Evolutionary conservation across 2,888 invertebrate species (phyloP), one percentile per base, ranked within the genome.

Genomic region (Zeuzera pyrina): DNA sequence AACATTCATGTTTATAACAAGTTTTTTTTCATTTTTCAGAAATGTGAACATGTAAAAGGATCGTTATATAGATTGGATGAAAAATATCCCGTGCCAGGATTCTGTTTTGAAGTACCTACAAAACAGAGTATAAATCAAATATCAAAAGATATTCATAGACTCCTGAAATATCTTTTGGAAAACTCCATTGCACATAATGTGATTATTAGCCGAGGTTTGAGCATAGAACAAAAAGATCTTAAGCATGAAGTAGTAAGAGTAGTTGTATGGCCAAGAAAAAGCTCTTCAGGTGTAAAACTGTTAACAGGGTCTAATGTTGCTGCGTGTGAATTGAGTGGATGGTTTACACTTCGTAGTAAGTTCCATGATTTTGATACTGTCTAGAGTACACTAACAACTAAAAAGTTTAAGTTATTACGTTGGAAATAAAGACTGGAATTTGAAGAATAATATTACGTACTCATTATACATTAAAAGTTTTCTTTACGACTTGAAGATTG

Each of bases 271-370:
- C 88, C 88, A 0, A 84, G 92, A 34, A 85, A 79, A 38, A 76
- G 85, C 15, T 78, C 71, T 26, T 68, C 59, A 19, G 86, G 87
- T 0, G 59, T 74, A 1, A 92, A 92, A 57, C 76, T 86, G 34
- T 56, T 86, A 10, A 57, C 52, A 1, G 77, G 71, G 2, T 88
- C 91, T 35, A 88, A 90, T 74, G 85, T 91, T 7, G 94, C 92
- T n/a, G 86, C 88, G 15, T 89, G 89, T 47, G 94, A 94, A 62
- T 58, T 93, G 0, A 89, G 89, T 51, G 94, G 94, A 3, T 93
- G 91, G 71, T 77, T 94, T 34, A 86, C 90, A 0, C 71, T 92
- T 2, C 89, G 87, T 67, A 79, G 91, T 91, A 65, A 84, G 74
- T 66, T 29, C n/a, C 2, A 28, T 21, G 6, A 15, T 25, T 26